A percentile compares a stretch with the other conserved stretches of the same genome.
phyloP scores from a whole-genome alignment of 1,140 invertebrate genomes.

The Cydia amplana region DNA sequence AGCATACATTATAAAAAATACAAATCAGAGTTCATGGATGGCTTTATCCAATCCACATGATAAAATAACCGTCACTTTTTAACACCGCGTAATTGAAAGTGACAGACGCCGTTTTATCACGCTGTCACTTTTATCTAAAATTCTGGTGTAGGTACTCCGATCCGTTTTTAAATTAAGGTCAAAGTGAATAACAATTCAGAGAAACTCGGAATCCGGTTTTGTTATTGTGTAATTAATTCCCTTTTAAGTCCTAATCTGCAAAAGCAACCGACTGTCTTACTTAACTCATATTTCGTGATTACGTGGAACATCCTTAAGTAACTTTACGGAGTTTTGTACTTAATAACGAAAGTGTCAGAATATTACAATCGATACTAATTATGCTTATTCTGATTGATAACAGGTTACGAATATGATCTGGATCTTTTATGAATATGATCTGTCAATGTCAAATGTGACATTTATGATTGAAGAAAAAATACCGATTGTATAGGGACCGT shows the following conservation, averaged over 20 bases:
- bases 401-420: no score
- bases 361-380: no score
- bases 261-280: neutral
- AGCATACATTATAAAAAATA: neutral
- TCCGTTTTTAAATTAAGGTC: neutral
- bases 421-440: no score
- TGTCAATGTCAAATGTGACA: no score
- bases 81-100: no score
- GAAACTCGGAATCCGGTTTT: neutral
- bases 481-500: no score
- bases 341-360: no score
- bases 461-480: no score
- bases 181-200: neutral
- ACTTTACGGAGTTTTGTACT: no score
- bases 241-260: neutral
- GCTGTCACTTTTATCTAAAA: neutral
- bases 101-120: no score
- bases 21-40: neutral
- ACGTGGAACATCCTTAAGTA: neutral
- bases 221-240: constrained; percentile 6
- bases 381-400: no score
- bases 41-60: neutral
- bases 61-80: no score
- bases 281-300: neutral
- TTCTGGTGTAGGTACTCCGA: neutral